Conservation (phyloP, 2,888 invertebrate genomes). For the Ichneumoninae sp. region DNA sequence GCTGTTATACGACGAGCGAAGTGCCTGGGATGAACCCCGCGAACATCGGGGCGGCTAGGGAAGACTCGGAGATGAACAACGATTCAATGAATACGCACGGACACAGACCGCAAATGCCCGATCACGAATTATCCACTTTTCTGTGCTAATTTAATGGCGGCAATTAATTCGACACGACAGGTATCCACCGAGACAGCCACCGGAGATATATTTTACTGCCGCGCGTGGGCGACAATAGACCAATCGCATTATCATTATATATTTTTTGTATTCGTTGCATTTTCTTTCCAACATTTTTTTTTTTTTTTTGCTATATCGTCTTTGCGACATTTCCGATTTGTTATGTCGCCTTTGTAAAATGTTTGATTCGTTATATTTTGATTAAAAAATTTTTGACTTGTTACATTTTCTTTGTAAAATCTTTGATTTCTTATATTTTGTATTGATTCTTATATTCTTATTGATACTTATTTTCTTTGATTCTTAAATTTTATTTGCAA, state of each 20-base stretch:
- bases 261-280: not conserved
- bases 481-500: too few species aligned
- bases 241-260: not conserved
- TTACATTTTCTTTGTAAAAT: too few species aligned
- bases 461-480: too few species aligned
- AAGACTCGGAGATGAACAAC: slow-evolving; percentile 45
- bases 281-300: not conserved
- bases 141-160: slow-evolving; percentile 65
- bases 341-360: too few species aligned
- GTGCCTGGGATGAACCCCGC: slow-evolving; percentile 5
- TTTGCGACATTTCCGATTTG: too few species aligned
- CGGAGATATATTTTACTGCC: slow-evolving; percentile 36
- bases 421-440: too few species aligned
- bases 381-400: too few species aligned
- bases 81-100: slow-evolving; percentile 21
- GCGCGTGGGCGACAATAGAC: not conserved
- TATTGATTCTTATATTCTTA: too few species aligned
- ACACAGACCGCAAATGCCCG: not conserved
- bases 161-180: slow-evolving; percentile 61
- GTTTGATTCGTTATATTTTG: too few species aligned
- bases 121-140: slow-evolving; percentile 62
- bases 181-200: slow-evolving; percentile 26
- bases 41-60: not conserved
- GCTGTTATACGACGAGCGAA: slow-evolving; percentile 36
- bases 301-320: too few species aligned